These are phyloP conservation scores for Conus betulinus DNA, from an alignment of 1,140 invertebrate species.

Conservation along the genomic window DNA sequence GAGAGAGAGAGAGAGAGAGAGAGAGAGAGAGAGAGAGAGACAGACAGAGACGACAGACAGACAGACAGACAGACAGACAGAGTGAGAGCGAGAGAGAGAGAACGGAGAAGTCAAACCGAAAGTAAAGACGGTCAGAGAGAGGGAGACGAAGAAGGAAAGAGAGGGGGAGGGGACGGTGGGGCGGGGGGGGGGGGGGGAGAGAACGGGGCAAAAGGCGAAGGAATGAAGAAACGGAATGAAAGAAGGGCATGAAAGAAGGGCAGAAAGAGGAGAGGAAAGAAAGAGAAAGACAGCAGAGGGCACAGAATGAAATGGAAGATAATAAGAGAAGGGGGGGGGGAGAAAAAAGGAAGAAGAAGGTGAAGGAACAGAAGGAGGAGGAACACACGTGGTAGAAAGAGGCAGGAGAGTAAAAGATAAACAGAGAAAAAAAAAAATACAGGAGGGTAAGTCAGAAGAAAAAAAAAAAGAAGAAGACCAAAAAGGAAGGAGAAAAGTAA, in stretches of 20 bases:
- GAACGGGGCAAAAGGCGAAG: neutral
- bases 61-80: too few relatives aligned
- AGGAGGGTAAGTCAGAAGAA: neutral
- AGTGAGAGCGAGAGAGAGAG: too few relatives aligned
- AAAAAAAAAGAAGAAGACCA: neutral
- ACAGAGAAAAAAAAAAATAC: neutral
- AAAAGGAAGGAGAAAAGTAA: neutral
- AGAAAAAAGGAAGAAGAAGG: neutral
- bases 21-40: too few relatives aligned
- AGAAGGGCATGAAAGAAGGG: too few relatives aligned
- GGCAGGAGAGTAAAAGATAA: neutral
- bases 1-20: too few relatives aligned
- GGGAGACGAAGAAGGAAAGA: neutral
- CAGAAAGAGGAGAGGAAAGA: too few relatives aligned
- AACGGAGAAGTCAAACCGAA: too few relatives aligned
- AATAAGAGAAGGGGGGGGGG: neutral
- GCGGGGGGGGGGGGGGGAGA: neutral
- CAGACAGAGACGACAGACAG: too few relatives aligned
- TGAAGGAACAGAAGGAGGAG: neutral
- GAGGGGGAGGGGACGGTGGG: too few relatives aligned
- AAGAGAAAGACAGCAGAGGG: too few relatives aligned
- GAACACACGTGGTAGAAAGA: neutral
- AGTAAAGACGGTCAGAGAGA: neutral
- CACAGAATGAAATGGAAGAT: too few relatives aligned
- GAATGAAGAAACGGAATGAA: neutral